phyloP scores from a whole-genome alignment of 2,113 vertebrate genomes.

The Neofelis nebulosa region DNA sequence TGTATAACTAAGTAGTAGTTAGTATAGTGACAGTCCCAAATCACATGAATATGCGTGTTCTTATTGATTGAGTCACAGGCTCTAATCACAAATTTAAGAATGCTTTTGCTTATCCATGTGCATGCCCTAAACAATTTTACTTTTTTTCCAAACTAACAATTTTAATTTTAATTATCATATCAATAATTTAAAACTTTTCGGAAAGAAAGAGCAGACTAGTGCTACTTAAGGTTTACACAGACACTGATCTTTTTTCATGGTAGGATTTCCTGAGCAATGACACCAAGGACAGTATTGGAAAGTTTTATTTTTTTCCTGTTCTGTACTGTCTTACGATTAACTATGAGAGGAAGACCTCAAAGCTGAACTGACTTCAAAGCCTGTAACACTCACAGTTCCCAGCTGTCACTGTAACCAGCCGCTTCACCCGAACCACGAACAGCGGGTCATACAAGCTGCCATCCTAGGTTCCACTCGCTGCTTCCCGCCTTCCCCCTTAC shows the following conservation, averaged over 20 bases:
- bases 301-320: conserved; percentile 81
- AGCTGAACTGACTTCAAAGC: conserved; percentile 88
- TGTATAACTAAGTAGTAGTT: neutral
- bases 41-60: neutral
- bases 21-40: neutral
- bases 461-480: neutral
- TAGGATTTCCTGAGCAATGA: conserved; percentile 77
- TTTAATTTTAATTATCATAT: conserved; percentile 75
- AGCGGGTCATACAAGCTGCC: neutral
- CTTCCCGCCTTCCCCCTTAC: conserved; percentile 27
- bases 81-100: conserved; percentile 1
- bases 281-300: conserved; percentile 79
- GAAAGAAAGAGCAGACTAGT: conserved; percentile 53
- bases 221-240: conserved; percentile 72
- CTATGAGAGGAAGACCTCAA: conserved; percentile 86
- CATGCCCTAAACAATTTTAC: neutral
- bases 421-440: conserved; percentile 71
- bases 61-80: neutral
- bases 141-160: neutral
- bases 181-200: conserved; percentile 65
- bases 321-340: conserved; percentile 82
- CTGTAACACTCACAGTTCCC: conserved; percentile 81
- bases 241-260: conserved; percentile 55
- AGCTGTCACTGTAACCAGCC: conserved; percentile 84
- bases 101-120: neutral